These are phyloP conservation scores for Scalopus aquaticus DNA, from an alignment of 2,113 vertebrate species.

Conservation along the genomic window DNA sequence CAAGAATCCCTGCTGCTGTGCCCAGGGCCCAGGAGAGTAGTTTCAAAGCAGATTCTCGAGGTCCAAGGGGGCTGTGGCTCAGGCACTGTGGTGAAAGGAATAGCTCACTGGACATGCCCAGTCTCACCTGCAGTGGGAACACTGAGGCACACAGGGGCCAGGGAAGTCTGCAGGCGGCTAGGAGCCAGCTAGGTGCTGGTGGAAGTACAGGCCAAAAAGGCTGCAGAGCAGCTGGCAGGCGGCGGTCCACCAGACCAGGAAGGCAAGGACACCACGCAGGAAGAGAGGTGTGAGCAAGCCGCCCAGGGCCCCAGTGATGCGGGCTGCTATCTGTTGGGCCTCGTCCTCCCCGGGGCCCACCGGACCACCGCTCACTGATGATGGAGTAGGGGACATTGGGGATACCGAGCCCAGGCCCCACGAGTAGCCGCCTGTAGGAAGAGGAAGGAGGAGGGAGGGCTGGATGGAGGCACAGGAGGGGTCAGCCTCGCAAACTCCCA, in stretches of 20 bases:
- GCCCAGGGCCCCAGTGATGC: slow-evolving; percentile 83
- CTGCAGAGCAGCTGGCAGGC: slow-evolving; percentile 94
- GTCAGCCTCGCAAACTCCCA: neutral
- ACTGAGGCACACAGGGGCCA: neutral
- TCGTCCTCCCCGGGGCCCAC: slow-evolving; percentile 87
- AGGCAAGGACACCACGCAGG: slow-evolving; percentile 92
- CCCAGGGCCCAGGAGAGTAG: neutral
- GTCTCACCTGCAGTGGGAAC: neutral
- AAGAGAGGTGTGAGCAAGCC: slow-evolving; percentile 89
- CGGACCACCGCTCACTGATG: neutral
- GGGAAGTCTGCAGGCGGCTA: slow-evolving; percentile 63
- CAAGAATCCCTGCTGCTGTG: neutral
- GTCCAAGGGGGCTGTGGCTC: neutral
- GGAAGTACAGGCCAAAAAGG: slow-evolving; percentile 96
- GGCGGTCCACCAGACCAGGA: slow-evolving; percentile 96
- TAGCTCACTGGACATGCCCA: neutral
- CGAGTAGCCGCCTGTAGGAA: slow-evolving; percentile 89
- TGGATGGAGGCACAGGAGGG: rapidly evolving
- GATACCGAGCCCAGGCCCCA: slow-evolving; percentile 87
- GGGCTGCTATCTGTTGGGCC: slow-evolving; percentile 87
- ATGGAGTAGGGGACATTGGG: neutral
- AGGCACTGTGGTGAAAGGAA: slow-evolving; percentile 14
- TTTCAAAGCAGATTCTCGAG: neutral
- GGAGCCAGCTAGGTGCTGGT: slow-evolving; percentile 92
- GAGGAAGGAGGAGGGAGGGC: rapidly evolving